Conservation (phyloP, 1,140 invertebrate species). For the Hypothenemus hampei region DNA sequence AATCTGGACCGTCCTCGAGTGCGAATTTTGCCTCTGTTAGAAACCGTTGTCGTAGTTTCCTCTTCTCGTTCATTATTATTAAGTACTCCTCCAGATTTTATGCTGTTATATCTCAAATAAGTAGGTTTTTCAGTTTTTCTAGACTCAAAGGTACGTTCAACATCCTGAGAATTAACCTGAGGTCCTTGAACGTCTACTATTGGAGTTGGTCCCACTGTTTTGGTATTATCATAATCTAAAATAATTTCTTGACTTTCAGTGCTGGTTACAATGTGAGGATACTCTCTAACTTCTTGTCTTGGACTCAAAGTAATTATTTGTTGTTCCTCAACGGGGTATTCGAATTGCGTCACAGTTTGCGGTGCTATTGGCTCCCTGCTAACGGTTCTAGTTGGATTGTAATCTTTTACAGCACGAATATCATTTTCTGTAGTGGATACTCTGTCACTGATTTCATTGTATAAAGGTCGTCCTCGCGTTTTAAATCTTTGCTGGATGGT, state of each 20-base stretch:
- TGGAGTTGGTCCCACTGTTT: neutral
- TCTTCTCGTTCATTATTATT: constrained; percentile 22
- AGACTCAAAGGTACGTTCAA: too few relatives aligned
- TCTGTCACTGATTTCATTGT: constrained; percentile 22
- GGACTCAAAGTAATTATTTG: constrained; percentile 7
- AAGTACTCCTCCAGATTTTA: constrained; percentile 26
- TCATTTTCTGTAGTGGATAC: constrained; percentile 28
- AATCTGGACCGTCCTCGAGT: constrained; percentile 37
- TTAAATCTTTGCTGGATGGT: constrained; percentile 35
- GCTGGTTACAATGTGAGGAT: constrained; percentile 6
- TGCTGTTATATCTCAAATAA: constrained; percentile 17
- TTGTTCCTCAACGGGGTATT: constrained; percentile 15
- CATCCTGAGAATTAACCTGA: neutral
- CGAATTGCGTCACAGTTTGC: neutral
- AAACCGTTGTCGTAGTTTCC: constrained; percentile 2
- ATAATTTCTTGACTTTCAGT: constrained; percentile 1
- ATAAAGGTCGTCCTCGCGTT: constrained; percentile 32
- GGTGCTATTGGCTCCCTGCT: neutral
- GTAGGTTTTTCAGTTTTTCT: constrained; percentile 10
- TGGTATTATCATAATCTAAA: constrained; percentile 22
- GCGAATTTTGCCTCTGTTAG: constrained; percentile 17
- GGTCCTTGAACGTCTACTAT: too few relatives aligned
- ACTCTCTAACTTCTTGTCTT: constrained; percentile 9
- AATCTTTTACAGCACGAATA: constrained; percentile 7
- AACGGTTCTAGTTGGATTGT: neutral